These are phyloP conservation scores for Holocentrus rufus DNA, from an alignment of 2,797 vertebrate genomes.

Conservation along the genomic window DNA sequence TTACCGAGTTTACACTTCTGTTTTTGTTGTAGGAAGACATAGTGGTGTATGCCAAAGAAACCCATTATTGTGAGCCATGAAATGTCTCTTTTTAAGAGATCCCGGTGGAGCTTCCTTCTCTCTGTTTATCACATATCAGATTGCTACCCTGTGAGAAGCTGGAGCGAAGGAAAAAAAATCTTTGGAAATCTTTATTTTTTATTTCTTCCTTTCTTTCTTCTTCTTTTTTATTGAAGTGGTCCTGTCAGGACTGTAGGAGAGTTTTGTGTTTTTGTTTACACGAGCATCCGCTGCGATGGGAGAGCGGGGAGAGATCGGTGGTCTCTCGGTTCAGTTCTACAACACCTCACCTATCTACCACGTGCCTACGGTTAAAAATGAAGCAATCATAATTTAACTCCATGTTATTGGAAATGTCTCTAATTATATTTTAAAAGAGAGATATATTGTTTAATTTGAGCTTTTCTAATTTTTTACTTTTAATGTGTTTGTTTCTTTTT, in stretches of 20 bases:
- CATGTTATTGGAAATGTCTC: conserved; percentile 73
- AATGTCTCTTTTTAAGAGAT: conserved; percentile 47
- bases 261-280: conserved; percentile 81
- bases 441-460: conserved; percentile 78
- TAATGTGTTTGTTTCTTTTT: conserved; percentile 65
- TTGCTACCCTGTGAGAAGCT: conserved; percentile 38
- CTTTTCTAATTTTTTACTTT: conserved; percentile 81
- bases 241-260: conserved; percentile 36
- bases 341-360: conserved; percentile 81
- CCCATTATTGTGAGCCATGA: conserved; percentile 69
- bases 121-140: conserved; percentile 51
- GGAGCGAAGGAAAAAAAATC: conserved; percentile 45
- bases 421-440: conserved; percentile 82
- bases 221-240: conserved; percentile 32
- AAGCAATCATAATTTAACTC: conserved; percentile 86
- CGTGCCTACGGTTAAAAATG: conserved; percentile 84
- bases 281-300: conserved; percentile 66
- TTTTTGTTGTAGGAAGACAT: conserved; percentile 44
- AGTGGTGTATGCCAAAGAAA: conserved; percentile 84
- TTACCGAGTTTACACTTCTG: conserved; percentile 14
- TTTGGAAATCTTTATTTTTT: conserved; percentile 25
- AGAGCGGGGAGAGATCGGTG: conserved; percentile 53
- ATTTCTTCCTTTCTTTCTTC: not conserved
- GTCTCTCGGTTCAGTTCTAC: conserved; percentile 35
- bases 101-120: conserved; percentile 32